phyloP scores from a whole-genome alignment of 1,140 invertebrate species.

The Meloidogyne floridensis region DNA sequence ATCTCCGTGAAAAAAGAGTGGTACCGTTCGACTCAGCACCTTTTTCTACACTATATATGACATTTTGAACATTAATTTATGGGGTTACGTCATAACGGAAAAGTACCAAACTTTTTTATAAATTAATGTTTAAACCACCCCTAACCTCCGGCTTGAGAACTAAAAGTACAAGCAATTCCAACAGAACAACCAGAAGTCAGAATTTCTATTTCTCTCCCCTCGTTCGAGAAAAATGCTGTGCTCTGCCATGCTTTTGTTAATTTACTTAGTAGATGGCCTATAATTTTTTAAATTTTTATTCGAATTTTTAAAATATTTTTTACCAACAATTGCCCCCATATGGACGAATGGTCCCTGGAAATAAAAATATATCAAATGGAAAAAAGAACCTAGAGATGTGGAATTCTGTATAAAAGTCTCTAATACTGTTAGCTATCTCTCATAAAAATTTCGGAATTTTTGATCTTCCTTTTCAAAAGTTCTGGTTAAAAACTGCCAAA shows the following conservation, averaged over 20 bases:
- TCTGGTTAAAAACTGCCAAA: background rate
- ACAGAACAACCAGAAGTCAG: constrained; percentile 61
- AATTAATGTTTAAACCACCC: background rate
- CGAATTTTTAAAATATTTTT: background rate
- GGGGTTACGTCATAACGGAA: too few species aligned
- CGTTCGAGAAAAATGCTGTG: constrained; percentile 63
- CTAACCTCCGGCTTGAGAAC: constrained; percentile 55
- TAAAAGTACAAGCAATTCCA: constrained; percentile 59
- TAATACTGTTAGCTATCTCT: background rate
- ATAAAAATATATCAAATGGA: background rate
- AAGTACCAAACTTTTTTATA: background rate
- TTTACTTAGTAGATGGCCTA: constrained; percentile 58
- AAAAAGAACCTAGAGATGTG: background rate
- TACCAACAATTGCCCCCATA: constrained; percentile 61
- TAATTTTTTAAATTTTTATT: background rate
- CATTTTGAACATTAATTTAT: too few species aligned
- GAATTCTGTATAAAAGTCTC: too few species aligned
- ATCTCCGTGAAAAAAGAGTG: too few species aligned
- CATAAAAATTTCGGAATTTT: constrained; percentile 1
- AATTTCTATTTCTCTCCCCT: constrained; percentile 61
- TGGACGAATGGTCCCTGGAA: constrained; percentile 61
- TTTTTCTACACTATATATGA: too few species aligned
- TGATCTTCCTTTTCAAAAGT: background rate
- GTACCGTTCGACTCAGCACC: too few species aligned
- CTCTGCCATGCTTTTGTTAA: constrained; percentile 55